phyloP scores from a whole-genome alignment of 2,888 invertebrate genomes.

The Hydriomena furcata region DNA sequence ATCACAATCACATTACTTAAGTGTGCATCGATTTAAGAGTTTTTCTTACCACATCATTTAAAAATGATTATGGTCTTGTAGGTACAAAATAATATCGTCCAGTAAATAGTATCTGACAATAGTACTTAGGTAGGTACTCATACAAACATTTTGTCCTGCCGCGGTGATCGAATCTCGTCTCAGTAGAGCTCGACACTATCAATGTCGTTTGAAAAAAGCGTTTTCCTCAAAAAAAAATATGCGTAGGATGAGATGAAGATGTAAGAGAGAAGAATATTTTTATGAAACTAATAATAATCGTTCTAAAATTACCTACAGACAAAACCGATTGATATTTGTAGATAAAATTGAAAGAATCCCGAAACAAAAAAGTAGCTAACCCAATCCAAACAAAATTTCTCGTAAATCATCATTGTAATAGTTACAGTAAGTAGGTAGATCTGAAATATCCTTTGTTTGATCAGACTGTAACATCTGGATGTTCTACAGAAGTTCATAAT shows the following conservation, averaged over 20 bases:
- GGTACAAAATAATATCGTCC: too few relatives aligned
- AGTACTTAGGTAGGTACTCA: too few relatives aligned
- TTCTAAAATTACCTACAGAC: conserved; percentile 27
- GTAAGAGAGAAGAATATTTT: conserved; percentile 8
- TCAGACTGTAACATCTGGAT: conserved; percentile 79
- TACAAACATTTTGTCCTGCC: too few relatives aligned
- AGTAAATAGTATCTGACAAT: too few relatives aligned
- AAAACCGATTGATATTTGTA: conserved; percentile 45
- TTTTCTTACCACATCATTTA: too few relatives aligned
- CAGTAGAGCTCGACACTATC: too few relatives aligned
- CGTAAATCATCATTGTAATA: conserved; percentile 75
- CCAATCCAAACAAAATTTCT: conserved; percentile 67
- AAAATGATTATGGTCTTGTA: too few relatives aligned
- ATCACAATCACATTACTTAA: too few relatives aligned
- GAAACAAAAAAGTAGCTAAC: conserved; percentile 62
- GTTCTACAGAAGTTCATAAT: conserved; percentile 82
- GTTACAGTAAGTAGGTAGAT: conserved; percentile 66
- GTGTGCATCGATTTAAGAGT: too few relatives aligned
- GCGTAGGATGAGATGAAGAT: background rate
- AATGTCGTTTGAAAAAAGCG: too few relatives aligned
- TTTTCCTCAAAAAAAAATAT: background rate
- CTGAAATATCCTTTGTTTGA: conserved; percentile 82
- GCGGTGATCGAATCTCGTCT: too few relatives aligned
- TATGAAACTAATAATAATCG: conserved; percentile 4
- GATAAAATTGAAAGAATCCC: conserved; percentile 48